phyloP scores from a whole-genome alignment of 2,113 vertebrate species.

The Miniopterus natalensis region DNA sequence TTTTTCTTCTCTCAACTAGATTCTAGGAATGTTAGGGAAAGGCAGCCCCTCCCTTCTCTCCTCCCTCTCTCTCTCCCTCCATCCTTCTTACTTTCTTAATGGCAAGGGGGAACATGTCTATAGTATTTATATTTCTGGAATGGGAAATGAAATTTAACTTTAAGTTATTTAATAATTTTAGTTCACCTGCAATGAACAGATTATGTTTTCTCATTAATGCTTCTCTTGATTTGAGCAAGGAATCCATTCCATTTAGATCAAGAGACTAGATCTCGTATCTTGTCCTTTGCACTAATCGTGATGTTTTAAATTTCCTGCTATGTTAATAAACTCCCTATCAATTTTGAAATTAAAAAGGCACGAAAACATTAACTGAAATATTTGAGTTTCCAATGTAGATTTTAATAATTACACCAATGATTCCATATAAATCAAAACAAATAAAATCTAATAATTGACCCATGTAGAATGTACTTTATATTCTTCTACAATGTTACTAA shows the following conservation, averaged over 20 bases:
- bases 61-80: neutral
- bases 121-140: neutral
- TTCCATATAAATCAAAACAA: neutral
- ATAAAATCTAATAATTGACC: neutral
- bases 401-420: neutral
- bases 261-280: neutral
- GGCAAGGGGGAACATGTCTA: rapidly evolving
- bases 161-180: constrained; percentile 5
- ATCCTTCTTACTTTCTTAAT: neutral
- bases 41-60: neutral
- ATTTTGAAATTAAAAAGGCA: constrained; percentile 25
- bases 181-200: neutral
- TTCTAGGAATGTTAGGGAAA: neutral
- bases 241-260: constrained; percentile 9
- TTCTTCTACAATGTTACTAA: neutral
- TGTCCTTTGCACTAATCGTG: neutral
- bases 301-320: constrained; percentile 41
- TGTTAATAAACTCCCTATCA: constrained; percentile 10
- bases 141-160: constrained; percentile 41
- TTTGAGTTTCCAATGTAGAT: constrained; percentile 14
- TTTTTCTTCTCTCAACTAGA: neutral
- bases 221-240: constrained; percentile 11
- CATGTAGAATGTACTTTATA: neutral
- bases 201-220: neutral
- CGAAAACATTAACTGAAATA: constrained; percentile 30